Percentiles rank a stretch among this genome's conserved stretches.
Conservation (phyloP, 2,113 vertebrate genomes). For the Thalassarche chlororhynchos region DNA sequence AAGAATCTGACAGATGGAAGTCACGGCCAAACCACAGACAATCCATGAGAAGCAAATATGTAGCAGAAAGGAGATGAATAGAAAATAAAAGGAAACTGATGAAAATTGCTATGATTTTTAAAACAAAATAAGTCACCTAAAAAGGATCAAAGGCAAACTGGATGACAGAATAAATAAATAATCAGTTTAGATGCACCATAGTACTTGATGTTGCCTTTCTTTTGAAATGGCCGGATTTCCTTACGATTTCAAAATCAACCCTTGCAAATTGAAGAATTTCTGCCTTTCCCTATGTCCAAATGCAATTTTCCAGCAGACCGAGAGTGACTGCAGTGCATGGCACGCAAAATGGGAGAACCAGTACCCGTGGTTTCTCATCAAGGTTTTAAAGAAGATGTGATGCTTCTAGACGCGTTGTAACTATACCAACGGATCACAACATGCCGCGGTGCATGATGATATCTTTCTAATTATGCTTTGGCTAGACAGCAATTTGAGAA, state of each 20-base stretch:
- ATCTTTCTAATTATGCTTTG: neutral
- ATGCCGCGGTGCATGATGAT: neutral
- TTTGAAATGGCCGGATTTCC: neutral
- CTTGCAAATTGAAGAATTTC: neutral
- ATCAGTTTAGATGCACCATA: neutral
- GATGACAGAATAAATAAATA: neutral
- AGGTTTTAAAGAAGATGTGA: neutral
- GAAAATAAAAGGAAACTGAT: neutral
- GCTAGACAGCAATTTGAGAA: neutral
- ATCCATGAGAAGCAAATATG: neutral
- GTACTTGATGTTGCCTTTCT: neutral
- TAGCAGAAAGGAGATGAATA: neutral
- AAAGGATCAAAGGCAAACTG: neutral
- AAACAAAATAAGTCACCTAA: neutral
- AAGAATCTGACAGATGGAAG: neutral
- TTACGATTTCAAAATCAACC: neutral
- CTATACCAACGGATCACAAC: neutral
- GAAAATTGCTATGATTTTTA: neutral
- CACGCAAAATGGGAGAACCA: neutral
- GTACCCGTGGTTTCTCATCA: neutral
- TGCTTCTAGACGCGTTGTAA: accelerated
- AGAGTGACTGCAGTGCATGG: accelerated
- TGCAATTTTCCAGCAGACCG: neutral
- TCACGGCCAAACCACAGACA: neutral
- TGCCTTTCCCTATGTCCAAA: neutral